phyloP scores from a whole-genome alignment of 2,888 invertebrate genomes.

The Nemotelus pantherinus region DNA sequence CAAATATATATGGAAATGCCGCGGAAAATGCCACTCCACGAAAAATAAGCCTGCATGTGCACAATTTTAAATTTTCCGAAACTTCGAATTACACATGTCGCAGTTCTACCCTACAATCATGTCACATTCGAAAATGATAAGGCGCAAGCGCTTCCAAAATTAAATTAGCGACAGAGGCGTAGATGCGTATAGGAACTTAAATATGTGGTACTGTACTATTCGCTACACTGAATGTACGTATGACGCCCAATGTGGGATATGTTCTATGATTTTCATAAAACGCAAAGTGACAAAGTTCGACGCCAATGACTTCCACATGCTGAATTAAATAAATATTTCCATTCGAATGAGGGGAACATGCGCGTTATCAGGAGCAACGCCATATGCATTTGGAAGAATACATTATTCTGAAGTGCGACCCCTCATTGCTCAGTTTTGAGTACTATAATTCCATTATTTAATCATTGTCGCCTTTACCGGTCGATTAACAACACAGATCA shows the following conservation, averaged over 20 bases:
- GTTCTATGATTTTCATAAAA: not conserved
- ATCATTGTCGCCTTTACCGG: conserved; percentile 17
- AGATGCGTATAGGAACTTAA: not conserved
- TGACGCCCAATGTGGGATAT: not conserved
- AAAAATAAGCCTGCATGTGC: no score
- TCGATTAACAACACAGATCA: not conserved
- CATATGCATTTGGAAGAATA: conserved; percentile 27
- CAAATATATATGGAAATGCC: no score
- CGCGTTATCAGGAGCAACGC: conserved; percentile 34
- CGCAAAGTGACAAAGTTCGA: not conserved
- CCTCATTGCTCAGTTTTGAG: conserved; percentile 2
- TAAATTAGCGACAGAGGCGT: conserved; percentile 29
- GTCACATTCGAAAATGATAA: conserved; percentile 37
- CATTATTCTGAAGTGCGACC: conserved; percentile 16
- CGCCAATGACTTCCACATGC: conserved; percentile 15
- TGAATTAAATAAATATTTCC: conserved; percentile 10
- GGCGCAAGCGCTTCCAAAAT: conserved; percentile 44
- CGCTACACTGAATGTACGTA: not conserved
- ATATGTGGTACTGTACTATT: not conserved
- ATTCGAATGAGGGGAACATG: conserved; percentile 40
- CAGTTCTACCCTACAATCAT: not conserved
- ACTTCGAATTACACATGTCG: not conserved
- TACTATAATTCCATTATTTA: conserved; percentile 1
- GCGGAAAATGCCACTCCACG: no score
- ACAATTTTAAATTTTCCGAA: no score